phyloP scores from a whole-genome alignment of 1,140 invertebrate species.

The Lanistes nyassanus region DNA sequence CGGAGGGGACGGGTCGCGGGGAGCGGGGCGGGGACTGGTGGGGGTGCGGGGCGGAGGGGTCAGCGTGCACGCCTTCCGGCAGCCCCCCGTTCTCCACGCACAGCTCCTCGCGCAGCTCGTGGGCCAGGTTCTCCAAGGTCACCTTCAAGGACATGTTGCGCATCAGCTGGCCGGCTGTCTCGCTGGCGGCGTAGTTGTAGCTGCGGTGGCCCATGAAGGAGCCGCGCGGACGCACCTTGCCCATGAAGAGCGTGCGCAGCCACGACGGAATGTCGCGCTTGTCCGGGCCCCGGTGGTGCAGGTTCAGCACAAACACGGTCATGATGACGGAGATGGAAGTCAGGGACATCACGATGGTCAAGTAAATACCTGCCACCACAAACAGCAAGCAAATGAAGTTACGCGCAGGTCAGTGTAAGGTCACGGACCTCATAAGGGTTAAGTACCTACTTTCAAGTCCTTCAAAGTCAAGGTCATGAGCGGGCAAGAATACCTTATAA shows the following conservation, averaged over 20 bases:
- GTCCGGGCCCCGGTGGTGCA: constrained; percentile 61
- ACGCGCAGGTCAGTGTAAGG: too few relatives aligned
- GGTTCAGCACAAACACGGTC: constrained; percentile 65
- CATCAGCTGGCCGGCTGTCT: constrained; percentile 32
- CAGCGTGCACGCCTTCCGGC: background rate
- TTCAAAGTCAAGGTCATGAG: too few relatives aligned
- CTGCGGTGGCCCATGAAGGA: constrained; percentile 23
- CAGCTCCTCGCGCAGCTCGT: constrained; percentile 56
- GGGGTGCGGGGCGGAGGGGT: background rate
- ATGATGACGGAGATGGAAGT: constrained; percentile 66
- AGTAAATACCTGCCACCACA: constrained; percentile 63
- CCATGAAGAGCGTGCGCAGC: constrained; percentile 53
- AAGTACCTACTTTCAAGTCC: too few relatives aligned
- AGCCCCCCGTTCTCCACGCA: constrained; percentile 43
- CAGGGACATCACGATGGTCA: constrained; percentile 66
- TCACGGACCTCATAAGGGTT: too few relatives aligned
- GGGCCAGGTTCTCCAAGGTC: constrained; percentile 59
- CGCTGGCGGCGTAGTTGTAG: constrained; percentile 20
- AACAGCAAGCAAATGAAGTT: too few relatives aligned
- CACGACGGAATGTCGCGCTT: constrained; percentile 55
- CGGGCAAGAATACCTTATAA: too few relatives aligned
- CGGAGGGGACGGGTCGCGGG: background rate
- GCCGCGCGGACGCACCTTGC: constrained; percentile 21
- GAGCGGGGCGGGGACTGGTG: constrained; percentile 7
- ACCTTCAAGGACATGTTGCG: constrained; percentile 54